Evolutionary conservation across 2,797 vertebrate species (phyloP), one percentile per base, ranked within the genome.

Genomic region (Chiroxiphia lanceolata): DNA sequence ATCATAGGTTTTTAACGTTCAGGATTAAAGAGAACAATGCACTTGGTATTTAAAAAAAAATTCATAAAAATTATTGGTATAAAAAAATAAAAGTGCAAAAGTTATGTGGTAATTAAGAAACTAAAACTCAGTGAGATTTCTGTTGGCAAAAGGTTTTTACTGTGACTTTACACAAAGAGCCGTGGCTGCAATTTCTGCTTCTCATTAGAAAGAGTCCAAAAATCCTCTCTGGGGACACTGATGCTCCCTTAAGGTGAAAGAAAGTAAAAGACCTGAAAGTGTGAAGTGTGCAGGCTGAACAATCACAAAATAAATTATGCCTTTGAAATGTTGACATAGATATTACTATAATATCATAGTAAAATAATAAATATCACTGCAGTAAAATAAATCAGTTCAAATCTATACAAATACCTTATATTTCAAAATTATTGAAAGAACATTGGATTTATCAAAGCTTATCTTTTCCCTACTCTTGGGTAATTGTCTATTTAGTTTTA

Each of bases 21-120:
- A 47, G 15, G 13, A 63, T 63, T 77, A 67, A 86, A 86, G 6
- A 21, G 4, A 68, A 54, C 3, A 72, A 61, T 27, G 8, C 22
- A 36, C 2, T 67, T 48, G 9, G 3, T 15, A 77, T 65, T 13
- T 13, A 15, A 60, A 75, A 36, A 27, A 64, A 26, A 36, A 31
- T 1, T 9, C 2, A 23, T 11, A 7, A 9, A 47, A 50, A 5
- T 44, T 17, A n/a, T 5, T 29, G 13, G 8, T 10, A 44, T 11
- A 60, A 53, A 40, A 72, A 59, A 71, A n/a, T n/a, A n/a, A 59
- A 36, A 22, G 1, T 51, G 4, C 19, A 2, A 20, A 79, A 83
- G 2, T 47, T 53, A 26, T 22, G 5, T 10, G 14, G 13, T 33
- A 85, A 80, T 47, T 5, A 6, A 61, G 25, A 85, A 89, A 64